Evolutionary conservation across 2,113 vertebrate species (phyloP).

Genomic region (Saguinus imperator): DNA sequence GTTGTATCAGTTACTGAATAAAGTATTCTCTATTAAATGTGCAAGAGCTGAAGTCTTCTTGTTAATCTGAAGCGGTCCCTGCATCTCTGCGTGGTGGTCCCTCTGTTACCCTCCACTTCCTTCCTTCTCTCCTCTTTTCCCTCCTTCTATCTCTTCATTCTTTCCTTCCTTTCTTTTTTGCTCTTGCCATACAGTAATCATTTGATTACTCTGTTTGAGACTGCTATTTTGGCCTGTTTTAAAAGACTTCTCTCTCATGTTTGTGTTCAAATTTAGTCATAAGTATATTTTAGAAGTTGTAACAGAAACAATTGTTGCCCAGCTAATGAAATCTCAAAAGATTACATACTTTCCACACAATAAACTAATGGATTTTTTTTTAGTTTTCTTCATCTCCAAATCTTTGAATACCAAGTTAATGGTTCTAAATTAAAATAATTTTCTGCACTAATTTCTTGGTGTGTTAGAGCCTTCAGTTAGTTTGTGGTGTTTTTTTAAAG

Average conservation of each 20-base stretch:
- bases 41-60: neutral
- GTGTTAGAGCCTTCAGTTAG: neutral
- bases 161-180: neutral
- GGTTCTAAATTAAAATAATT: neutral
- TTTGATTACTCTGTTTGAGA: neutral
- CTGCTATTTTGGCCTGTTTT: neutral
- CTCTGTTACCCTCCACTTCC: no score
- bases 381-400: neutral
- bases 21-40: neutral
- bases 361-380: neutral
- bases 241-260: neutral
- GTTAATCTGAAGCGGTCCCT: neutral
- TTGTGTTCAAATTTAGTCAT: neutral
- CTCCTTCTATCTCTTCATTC: neutral
- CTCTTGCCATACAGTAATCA: neutral
- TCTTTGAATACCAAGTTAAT: neutral
- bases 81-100: rapidly evolving
- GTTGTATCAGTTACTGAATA: neutral
- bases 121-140: no score
- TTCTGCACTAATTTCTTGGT: neutral
- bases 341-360: neutral
- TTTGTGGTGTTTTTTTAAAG: neutral
- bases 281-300: neutral
- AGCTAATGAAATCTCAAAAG: neutral
- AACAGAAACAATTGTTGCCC: neutral